Base-by-base conservation (phyloP, 2,888 invertebrate genomes). In the Orthosia cruda region DNA sequence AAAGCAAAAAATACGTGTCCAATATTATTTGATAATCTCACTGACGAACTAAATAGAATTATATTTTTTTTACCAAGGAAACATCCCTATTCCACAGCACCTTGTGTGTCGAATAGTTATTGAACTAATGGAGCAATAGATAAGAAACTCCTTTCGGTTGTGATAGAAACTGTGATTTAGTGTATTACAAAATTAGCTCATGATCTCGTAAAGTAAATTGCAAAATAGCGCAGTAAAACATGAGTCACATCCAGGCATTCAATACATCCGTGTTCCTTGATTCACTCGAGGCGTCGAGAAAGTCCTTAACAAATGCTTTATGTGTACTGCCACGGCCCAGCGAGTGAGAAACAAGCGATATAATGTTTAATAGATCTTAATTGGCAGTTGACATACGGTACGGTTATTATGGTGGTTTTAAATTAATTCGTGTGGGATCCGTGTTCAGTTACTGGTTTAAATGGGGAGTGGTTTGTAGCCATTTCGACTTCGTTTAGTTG, bases 321-420 rank as follows among this genome's bases (percentile, higher is more conserved):
- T 93, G 90, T 91, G 92, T 91, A 90, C 90, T 92, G 93, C 91
- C 90, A 91, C 91, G 88, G 87, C 86, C 86, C 89, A 92, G 91
- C 90, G 91, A 90, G 89, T 86, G 92, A 89, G 90, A 90, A 93
- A 91, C 93, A 93, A 90, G 89, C 89, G 88, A 90, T 89, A 90
- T 91, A 88, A 89, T 87, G 89, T 92, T 92, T 93, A 95, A 95
- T 95, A 91, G 93, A 90, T 90, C 92, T 93, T 95, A 96, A 96
- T 95, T 95, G 94, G 91, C 81, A 86, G 89, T 89, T 90, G 91
- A 92, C 92, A 90, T 84, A 85, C 84, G 82, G 82, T 83, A 77
- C 72, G 68, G 57, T 77, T 73, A 85, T 75, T 54, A 75, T 73
- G 73, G 66, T 67, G 74, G 77, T 83, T 77, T 68, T 75, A 61